Percentiles rank a stretch among this genome's conserved stretches.
These are phyloP conservation scores for Dioctria linearis DNA, from an alignment of 2,888 invertebrate genomes.

Conservation along the genomic window DNA sequence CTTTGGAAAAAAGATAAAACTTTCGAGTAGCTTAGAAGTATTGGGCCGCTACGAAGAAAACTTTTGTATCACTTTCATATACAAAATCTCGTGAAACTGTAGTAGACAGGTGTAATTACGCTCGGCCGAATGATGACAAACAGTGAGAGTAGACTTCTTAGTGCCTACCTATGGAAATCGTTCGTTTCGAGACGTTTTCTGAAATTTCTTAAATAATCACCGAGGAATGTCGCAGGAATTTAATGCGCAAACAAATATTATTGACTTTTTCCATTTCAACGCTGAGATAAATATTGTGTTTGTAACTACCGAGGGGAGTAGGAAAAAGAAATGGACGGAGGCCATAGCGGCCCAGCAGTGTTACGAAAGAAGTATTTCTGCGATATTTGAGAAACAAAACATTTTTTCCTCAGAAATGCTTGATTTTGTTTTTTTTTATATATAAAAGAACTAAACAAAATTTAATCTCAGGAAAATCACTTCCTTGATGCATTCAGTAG, in stretches of 20 bases:
- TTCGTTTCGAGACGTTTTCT: not conserved
- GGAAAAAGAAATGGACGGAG: too few species aligned
- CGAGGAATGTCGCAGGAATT: not conserved
- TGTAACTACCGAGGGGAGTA: not conserved
- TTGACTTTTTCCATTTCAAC: slow-evolving; percentile 9
- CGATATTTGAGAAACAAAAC: too few species aligned
- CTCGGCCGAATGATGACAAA: not conserved
- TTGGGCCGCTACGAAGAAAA: not conserved
- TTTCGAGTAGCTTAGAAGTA: not conserved
- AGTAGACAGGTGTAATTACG: slow-evolving; percentile 25
- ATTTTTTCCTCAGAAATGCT: too few species aligned
- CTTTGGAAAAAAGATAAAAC: not conserved
- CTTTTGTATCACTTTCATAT: not conserved
- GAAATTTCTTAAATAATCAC: slow-evolving; percentile 13
- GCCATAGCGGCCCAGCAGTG: too few species aligned
- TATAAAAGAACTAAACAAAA: too few species aligned
- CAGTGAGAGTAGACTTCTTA: slow-evolving; percentile 21
- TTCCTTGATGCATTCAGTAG: too few species aligned
- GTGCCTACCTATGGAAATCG: not conserved
- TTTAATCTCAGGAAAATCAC: too few species aligned
- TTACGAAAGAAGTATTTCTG: too few species aligned
- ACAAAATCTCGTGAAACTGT: not conserved
- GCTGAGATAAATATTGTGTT: not conserved
- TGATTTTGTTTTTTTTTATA: too few species aligned
- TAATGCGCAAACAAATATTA: slow-evolving; percentile 16